Evolutionary conservation across 2,113 vertebrate species (phyloP), one percentile per base, ranked within the genome.

Genomic region (Ceyx margarethae): DNA sequence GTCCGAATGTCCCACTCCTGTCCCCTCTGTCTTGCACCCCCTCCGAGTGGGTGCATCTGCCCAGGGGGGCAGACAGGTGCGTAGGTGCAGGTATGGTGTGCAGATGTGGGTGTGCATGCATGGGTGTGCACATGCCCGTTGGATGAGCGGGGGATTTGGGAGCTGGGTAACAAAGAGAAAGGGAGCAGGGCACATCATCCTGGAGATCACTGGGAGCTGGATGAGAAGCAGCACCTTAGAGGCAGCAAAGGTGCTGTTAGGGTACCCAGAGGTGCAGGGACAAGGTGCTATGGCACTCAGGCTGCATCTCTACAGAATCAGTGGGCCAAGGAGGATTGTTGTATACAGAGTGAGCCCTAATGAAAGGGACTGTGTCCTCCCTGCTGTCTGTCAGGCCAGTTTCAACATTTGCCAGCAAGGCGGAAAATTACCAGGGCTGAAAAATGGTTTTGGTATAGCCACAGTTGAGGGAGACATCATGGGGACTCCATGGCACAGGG

Each of bases 191-290:
- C 22, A 60, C 12, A 72, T 17, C 19, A 31, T 72, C 11, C 7
- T 0, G 0, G 12, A 10, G 12, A 3, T 40, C 42, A 29, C 21
- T 0, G 1, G 35, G 21, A 72, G 18, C 10, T 87, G 28, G 4
- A 5, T 75, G 54, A 84, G 56, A 48, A 87, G 23, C 37, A 85
- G 37, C 9, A 61, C 5, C 11, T 0, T 0, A 57, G 22, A 84
- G 11, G 16, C 15, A 9, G 8, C 3, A 0, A 1, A 2, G 29
- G 9, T 37, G 40, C 37, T 43, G 19, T 28, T 42, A 43, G 16
- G 29, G 54, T 50, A 58, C 13, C 2, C 37, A 68, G 25, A 18
- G 43, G 9, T 74, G 17, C 13, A 13, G 16, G 15, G 28, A 6
- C 37, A 45, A 17, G 40, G 18, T 4, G 22, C 28, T 90, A 25